Percentiles rank a stretch among this genome's conserved stretches.
Conservation (phyloP, 2,113 vertebrate genomes). For the Leptocoma aspasia region DNA sequence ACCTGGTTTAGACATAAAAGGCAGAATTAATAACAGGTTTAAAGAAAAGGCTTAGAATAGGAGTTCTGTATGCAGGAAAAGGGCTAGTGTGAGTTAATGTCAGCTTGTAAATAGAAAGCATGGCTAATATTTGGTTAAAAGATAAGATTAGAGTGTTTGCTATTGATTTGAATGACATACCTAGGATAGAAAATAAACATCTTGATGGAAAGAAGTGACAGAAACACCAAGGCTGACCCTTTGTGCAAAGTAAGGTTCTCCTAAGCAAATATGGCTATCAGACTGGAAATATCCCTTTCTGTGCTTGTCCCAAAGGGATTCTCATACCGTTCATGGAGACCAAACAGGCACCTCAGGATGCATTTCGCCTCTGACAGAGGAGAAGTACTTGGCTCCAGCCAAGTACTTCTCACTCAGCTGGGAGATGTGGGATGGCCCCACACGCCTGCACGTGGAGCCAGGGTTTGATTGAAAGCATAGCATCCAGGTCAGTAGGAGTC, state of each 20-base stretch:
- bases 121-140: slow-evolving; percentile 15
- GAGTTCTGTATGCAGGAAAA: background rate
- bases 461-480: rapidly evolving
- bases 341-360: background rate
- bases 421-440: background rate
- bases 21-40: slow-evolving; percentile 25
- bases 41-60: background rate
- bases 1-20: background rate
- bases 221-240: background rate
- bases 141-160: background rate
- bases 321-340: background rate
- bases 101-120: background rate
- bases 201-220: background rate
- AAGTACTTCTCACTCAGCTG: too few species aligned
- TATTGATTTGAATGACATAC: background rate
- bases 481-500: background rate
- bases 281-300: background rate
- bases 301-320: background rate
- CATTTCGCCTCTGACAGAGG: background rate
- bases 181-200: background rate
- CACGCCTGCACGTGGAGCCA: background rate
- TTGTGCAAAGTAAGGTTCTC: background rate
- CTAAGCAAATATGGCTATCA: background rate
- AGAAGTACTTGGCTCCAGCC: background rate
- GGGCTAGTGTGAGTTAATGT: background rate